phyloP scores from a whole-genome alignment of 2,113 vertebrate species.

The Urocolius indicus region DNA sequence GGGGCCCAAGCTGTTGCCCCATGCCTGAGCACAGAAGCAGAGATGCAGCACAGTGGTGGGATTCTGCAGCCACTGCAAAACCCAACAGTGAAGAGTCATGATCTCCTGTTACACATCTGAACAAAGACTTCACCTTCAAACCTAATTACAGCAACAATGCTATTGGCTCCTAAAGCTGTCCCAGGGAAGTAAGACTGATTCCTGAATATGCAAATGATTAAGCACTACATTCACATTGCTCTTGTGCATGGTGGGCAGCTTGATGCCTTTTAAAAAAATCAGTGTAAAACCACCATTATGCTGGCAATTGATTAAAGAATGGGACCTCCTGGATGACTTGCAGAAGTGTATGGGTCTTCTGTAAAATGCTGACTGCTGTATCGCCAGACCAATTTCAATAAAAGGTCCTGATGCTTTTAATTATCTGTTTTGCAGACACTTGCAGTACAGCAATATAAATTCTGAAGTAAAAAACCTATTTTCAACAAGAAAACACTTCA shows the following conservation, averaged over 20 bases:
- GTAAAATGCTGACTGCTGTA: neutral
- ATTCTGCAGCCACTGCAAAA: neutral
- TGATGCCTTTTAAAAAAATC: neutral
- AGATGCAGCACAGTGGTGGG: neutral
- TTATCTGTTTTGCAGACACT: neutral
- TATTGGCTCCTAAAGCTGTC: neutral
- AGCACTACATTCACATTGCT: neutral
- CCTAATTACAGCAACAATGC: neutral
- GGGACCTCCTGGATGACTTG: neutral
- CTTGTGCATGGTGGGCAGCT: neutral
- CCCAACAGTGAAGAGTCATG: neutral
- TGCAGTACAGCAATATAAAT: neutral
- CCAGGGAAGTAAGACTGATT: conserved; percentile 7
- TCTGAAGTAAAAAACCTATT: neutral
- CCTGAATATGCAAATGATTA: neutral
- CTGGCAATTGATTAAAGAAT: neutral
- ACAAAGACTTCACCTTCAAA: conserved; percentile 20
- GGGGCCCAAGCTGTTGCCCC: neutral
- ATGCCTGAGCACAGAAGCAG: too few species aligned
- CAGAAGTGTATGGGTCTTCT: neutral
- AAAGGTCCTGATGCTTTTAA: neutral
- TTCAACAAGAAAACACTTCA: neutral
- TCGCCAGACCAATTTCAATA: neutral
- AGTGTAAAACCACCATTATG: neutral
- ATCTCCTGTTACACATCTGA: fast-evolving